These are phyloP conservation scores for Australoheros scitulus DNA, from an alignment of 2,113 vertebrate genomes.

Conservation along the genomic window DNA sequence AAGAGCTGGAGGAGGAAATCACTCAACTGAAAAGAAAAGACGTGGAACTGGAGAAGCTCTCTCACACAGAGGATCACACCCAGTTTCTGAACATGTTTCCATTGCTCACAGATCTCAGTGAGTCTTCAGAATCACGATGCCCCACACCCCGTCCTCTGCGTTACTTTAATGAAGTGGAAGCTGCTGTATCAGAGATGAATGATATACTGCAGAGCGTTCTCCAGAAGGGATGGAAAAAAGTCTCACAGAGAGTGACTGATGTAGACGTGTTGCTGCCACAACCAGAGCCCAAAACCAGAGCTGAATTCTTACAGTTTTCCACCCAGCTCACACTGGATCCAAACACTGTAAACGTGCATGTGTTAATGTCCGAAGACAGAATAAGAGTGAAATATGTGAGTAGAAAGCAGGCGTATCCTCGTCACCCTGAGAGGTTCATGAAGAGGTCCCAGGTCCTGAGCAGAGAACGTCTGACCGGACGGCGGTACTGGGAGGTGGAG, in stretches of 20 bases:
- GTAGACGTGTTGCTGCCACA: not conserved
- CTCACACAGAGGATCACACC: not conserved
- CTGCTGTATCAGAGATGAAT: not conserved
- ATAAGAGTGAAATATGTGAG: not conserved
- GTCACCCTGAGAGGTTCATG: not conserved
- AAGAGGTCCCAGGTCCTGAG: slow-evolving; percentile 7
- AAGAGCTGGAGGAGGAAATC: not conserved
- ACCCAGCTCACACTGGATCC: slow-evolving; percentile 6
- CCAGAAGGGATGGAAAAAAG: not conserved
- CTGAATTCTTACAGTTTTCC: not conserved
- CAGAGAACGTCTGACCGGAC: not conserved
- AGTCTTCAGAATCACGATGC: rapidly evolving
- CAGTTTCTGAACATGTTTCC: not conserved
- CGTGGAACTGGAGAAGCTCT: not conserved
- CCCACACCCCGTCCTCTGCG: not conserved
- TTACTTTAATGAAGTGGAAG: not conserved
- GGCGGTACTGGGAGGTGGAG: slow-evolving; percentile 17
- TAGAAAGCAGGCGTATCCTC: not conserved
- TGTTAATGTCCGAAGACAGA: not conserved
- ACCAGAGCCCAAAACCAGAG: not conserved
- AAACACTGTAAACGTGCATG: not conserved
- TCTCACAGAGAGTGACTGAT: not conserved
- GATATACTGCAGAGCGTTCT: not conserved
- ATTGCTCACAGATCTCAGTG: not conserved
- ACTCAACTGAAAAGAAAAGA: not conserved